These are phyloP conservation scores for Agriotes lineatus DNA, from an alignment of 2,888 invertebrate genomes.

Conservation along the genomic window DNA sequence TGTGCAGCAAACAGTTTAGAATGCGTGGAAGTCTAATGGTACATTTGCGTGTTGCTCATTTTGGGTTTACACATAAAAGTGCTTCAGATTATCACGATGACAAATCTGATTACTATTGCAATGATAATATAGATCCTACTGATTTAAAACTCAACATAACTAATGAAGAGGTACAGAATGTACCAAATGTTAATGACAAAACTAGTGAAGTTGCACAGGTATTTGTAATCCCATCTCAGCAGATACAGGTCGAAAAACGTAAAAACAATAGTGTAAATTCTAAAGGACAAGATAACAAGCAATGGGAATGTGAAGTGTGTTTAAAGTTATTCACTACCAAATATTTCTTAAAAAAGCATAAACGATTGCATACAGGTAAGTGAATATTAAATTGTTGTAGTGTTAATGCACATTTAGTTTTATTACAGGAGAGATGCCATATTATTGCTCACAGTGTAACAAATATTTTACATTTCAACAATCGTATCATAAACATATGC, in stretches of 20 bases:
- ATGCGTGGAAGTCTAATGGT: slow-evolving; percentile 87
- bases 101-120: no score
- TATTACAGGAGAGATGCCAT: slow-evolving; percentile 86
- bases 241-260: slow-evolving; percentile 10
- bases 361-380: slow-evolving; percentile 84
- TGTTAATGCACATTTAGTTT: neutral
- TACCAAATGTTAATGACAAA: neutral
- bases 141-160: neutral
- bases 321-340: slow-evolving; percentile 89
- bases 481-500: slow-evolving; percentile 88
- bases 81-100: neutral
- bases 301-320: slow-evolving; percentile 90
- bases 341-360: slow-evolving; percentile 90
- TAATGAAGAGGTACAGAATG: neutral
- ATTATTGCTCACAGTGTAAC: slow-evolving; percentile 83
- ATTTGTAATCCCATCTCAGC: neutral
- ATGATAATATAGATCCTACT: neutral
- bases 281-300: slow-evolving; percentile 75
- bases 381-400: neutral
- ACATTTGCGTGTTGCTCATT: slow-evolving; percentile 84
- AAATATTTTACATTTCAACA: slow-evolving; percentile 92
- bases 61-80: slow-evolving; percentile 66
- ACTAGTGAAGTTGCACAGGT: neutral
- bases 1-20: slow-evolving; percentile 84
- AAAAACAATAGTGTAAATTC: slow-evolving; percentile 9